These are phyloP conservation scores for Pachymerium ferrugineum DNA, from an alignment of 2,888 invertebrate genomes.

Conservation along the genomic window DNA sequence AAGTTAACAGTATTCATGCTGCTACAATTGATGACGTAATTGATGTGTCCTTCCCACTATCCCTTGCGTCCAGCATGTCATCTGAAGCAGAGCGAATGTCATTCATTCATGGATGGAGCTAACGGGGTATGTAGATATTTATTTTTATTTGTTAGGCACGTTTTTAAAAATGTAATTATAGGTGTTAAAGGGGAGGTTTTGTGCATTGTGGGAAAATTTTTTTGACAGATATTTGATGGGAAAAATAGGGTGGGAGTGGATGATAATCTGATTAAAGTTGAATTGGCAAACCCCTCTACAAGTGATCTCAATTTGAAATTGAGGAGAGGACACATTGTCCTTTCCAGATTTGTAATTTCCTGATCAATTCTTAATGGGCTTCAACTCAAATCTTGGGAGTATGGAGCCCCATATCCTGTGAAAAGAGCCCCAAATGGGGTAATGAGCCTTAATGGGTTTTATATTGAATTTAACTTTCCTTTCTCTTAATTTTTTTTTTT, in stretches of 20 bases:
- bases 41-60: conserved; percentile 2
- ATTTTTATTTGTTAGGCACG: background rate
- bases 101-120: background rate
- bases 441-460: conserved; percentile 30
- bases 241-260: conserved; percentile 27
- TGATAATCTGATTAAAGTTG: conserved; percentile 27
- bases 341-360: conserved; percentile 33
- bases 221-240: conserved; percentile 24
- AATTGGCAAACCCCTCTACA: conserved; percentile 19
- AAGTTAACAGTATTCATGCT: background rate
- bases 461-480: conserved; percentile 30
- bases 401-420: conserved; percentile 31
- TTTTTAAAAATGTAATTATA: background rate
- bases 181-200: background rate
- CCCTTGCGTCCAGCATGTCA: conserved; percentile 2
- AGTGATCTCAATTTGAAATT: conserved; percentile 19
- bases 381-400: conserved; percentile 30
- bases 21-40: conserved; percentile 14
- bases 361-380: conserved; percentile 32
- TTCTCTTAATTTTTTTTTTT: conserved; percentile 28
- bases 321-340: conserved; percentile 30
- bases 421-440: conserved; percentile 29
- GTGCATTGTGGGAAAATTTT: background rate
- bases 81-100: background rate
- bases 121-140: background rate